A percentile compares a stretch with the other conserved stretches of the same genome.
Evolutionary conservation across 2,797 vertebrate species (phyloP).

Genomic region (Thripadectes ignobilis): DNA sequence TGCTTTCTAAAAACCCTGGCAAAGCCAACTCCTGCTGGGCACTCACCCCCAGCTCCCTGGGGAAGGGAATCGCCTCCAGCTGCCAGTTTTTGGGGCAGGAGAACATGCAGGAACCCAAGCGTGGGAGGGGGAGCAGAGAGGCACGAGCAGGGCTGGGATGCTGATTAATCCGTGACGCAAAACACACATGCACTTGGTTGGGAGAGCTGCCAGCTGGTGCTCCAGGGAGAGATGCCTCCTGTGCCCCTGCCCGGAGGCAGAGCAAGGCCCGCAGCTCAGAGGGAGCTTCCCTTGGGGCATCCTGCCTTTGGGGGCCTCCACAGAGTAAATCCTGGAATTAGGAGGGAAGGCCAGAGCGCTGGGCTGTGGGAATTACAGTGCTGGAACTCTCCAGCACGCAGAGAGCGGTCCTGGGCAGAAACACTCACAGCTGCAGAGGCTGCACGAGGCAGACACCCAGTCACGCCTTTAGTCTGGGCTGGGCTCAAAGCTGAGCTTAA

Average conservation of each 20-base stretch:
- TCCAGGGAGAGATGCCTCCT: neutral
- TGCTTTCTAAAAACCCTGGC: neutral
- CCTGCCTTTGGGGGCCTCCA: neutral
- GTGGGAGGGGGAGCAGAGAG: neutral
- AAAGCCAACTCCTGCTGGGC: neutral
- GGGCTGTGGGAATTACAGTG: neutral
- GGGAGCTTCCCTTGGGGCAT: fast-evolving
- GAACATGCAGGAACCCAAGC: neutral
- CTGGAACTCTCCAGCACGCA: neutral
- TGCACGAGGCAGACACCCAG: neutral
- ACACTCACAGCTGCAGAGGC: neutral
- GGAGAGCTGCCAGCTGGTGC: neutral
- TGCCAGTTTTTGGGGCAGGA: neutral
- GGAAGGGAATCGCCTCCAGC: neutral
- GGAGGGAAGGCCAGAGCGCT: fast-evolving
- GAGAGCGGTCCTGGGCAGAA: neutral
- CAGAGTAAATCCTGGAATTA: neutral
- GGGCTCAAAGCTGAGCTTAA: neutral
- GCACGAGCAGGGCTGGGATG: neutral
- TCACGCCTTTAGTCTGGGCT: neutral
- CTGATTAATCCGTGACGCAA: neutral
- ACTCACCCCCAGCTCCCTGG: neutral
- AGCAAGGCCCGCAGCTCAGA: neutral
- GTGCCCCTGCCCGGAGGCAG: neutral
- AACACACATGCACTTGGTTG: neutral